Conservation (phyloP, 2,888 invertebrate genomes). For the Scaptodrosophila latifasciaeformis region DNA sequence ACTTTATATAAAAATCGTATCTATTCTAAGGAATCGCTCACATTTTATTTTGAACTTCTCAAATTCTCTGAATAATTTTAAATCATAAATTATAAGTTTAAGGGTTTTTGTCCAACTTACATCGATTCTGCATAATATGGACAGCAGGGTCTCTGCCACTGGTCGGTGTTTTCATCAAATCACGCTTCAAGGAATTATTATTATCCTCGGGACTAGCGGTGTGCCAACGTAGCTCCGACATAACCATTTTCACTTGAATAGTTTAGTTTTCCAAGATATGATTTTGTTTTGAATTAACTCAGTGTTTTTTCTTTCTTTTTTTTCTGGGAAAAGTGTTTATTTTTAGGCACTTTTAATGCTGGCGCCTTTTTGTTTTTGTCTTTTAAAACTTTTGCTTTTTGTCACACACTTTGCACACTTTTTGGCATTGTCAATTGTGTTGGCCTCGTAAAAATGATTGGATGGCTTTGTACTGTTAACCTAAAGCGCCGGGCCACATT, state of each 20-base stretch:
- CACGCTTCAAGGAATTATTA: constrained; percentile 74
- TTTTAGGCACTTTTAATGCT: not conserved
- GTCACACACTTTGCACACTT: constrained; percentile 1
- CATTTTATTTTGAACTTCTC: no score
- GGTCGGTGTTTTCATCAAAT: constrained; percentile 70
- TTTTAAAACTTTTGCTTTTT: no score
- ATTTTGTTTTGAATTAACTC: constrained; percentile 4
- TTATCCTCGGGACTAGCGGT: constrained; percentile 73
- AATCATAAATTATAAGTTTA: no score
- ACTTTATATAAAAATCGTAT: no score
- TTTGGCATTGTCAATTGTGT: not conserved
- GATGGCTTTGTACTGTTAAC: constrained; percentile 14
- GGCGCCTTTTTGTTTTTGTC: no score
- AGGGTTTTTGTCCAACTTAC: no score
- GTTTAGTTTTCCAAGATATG: constrained; percentile 5
- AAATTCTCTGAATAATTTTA: not conserved
- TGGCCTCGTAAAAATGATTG: constrained; percentile 11
- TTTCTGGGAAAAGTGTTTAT: constrained; percentile 2
- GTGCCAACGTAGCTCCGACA: constrained; percentile 75
- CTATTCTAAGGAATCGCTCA: no score
- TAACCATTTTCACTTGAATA: constrained; percentile 73
- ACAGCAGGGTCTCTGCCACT: constrained; percentile 58
- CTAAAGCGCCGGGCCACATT: constrained; percentile 40
- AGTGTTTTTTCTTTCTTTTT: constrained; percentile 4
- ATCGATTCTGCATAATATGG: constrained; percentile 73